A percentile compares a stretch with the other conserved stretches of the same genome.
phyloP scores from a whole-genome alignment of 2,113 vertebrate genomes.

The Podocnemis expansa region DNA sequence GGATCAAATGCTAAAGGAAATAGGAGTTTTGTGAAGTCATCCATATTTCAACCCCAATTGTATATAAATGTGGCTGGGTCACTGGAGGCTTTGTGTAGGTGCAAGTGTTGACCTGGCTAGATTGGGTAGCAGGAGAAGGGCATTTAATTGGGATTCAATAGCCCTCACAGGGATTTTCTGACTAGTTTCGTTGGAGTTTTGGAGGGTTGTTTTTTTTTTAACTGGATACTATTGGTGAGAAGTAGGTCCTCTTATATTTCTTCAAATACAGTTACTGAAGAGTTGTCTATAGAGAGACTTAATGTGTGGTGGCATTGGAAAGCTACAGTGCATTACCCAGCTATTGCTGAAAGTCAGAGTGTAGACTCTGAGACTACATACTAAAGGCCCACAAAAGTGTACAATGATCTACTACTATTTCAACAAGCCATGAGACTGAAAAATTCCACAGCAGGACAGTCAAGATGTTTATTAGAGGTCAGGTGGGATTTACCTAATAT shows the following conservation, averaged over 20 bases:
- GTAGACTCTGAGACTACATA: not conserved
- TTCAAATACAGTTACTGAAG: not conserved
- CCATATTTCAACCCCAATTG: not conserved
- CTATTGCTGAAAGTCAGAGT: not conserved
- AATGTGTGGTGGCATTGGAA: not conserved
- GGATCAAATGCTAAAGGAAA: constrained; percentile 1
- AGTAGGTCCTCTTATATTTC: constrained; percentile 21
- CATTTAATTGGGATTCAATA: not conserved
- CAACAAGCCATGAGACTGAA: not conserved
- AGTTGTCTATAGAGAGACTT: not conserved
- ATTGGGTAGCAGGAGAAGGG: not conserved
- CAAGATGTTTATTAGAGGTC: not conserved
- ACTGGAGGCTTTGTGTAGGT: not conserved
- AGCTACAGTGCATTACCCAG: not conserved
- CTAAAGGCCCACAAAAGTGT: not conserved
- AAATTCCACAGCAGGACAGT: not conserved
- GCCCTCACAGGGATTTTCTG: not conserved
- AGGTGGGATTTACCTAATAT: not conserved
- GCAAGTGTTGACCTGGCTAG: not conserved
- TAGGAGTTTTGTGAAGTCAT: not conserved
- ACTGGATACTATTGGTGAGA: constrained; percentile 17
- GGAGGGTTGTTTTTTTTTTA: not conserved
- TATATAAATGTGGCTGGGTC: not conserved
- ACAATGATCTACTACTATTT: not conserved
- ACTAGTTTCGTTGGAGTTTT: not conserved